These are phyloP conservation scores for Diloba caeruleocephala DNA, from an alignment of 2,888 invertebrate genomes.

Conservation along the genomic window DNA sequence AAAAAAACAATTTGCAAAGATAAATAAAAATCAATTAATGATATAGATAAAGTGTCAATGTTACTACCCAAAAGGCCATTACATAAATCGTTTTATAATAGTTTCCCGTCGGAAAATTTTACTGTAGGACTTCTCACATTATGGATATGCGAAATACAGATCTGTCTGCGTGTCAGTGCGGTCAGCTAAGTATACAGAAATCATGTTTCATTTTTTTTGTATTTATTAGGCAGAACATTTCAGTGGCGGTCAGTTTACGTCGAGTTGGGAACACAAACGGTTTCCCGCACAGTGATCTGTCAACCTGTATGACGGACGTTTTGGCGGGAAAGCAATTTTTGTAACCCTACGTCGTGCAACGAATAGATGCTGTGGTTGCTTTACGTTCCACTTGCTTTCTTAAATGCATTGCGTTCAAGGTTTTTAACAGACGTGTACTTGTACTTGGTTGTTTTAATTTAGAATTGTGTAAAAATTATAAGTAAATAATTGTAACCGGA, in stretches of 20 bases:
- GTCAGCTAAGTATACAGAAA: constrained; percentile 33
- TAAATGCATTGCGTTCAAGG: constrained; percentile 56
- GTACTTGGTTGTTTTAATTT: constrained; percentile 34
- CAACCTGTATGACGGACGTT: constrained; percentile 56
- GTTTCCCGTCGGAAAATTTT: constrained; percentile 35
- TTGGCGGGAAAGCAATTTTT: constrained; percentile 67
- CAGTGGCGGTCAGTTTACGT: constrained; percentile 60
- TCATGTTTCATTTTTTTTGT: constrained; percentile 45
- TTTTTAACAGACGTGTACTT: constrained; percentile 54
- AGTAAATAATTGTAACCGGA: constrained; percentile 46
- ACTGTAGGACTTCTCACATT: constrained; percentile 6
- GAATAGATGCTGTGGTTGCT: constrained; percentile 20
- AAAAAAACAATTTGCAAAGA: constrained; percentile 6
- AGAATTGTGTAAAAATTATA: constrained; percentile 37
- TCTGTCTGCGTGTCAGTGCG: constrained; percentile 10
- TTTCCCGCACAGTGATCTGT: constrained; percentile 65
- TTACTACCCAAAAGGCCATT: constrained; percentile 14
- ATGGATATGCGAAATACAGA: constrained; percentile 11
- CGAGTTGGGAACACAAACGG: constrained; percentile 62
- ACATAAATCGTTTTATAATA: constrained; percentile 38
- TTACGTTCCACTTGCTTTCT: constrained; percentile 51
- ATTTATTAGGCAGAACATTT: constrained; percentile 70
- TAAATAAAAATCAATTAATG: constrained; percentile 1
- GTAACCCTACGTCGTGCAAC: constrained; percentile 18
- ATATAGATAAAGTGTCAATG: constrained; percentile 2